Evolutionary conservation across 2,797 vertebrate species (phyloP).

Genomic region (Natrix natrix): DNA sequence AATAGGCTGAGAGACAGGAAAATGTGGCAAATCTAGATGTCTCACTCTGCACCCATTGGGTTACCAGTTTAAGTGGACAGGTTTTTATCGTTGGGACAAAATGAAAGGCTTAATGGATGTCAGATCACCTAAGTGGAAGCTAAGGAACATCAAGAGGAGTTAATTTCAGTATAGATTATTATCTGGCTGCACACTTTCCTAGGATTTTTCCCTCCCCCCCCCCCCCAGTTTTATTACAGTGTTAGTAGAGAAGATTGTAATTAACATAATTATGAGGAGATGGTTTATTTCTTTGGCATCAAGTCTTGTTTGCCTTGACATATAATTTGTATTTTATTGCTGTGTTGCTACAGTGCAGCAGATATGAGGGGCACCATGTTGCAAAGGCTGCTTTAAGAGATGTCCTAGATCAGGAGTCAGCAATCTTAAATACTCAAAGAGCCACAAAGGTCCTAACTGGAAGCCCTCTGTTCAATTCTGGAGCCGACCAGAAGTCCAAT

Average conservation of each 20-base stretch:
- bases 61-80: conserved; percentile 7
- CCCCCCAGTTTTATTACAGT: background rate
- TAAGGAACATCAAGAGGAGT: background rate
- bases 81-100: conserved; percentile 15
- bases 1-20: background rate
- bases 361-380: background rate
- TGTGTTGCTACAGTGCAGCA: background rate
- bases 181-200: conserved; percentile 19
- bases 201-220: conserved; percentile 13
- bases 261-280: background rate
- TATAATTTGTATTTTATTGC: background rate
- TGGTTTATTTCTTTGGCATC: background rate
- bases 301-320: background rate
- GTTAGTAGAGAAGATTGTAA: background rate
- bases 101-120: conserved; percentile 1
- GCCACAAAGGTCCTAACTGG: too few species aligned
- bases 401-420: background rate
- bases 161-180: conserved; percentile 5
- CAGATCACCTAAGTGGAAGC: conserved; percentile 3
- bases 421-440: too few species aligned
- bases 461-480: too few species aligned
- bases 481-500: too few species aligned
- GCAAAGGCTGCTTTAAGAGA: background rate
- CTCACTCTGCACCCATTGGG: background rate
- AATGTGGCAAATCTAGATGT: background rate